Evolutionary conservation across 92 coral and sea anemone genomes (phyloP).

Genomic region (Epizoanthus ramosus): DNA sequence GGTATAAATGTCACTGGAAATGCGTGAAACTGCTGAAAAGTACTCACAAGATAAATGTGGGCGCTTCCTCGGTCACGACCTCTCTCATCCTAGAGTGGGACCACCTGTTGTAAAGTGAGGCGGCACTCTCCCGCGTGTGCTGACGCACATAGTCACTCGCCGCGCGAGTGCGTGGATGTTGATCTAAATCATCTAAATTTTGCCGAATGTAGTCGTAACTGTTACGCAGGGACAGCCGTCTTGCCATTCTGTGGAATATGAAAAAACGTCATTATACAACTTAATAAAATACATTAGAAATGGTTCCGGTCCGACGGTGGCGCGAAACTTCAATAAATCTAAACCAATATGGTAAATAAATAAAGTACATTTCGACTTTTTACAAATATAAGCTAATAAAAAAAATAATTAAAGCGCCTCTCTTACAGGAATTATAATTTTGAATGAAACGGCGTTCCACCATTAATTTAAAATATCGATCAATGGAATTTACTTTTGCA

Average conservation of each 20-base stretch:
- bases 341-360: too few relatives aligned
- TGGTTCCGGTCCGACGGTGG: too few relatives aligned
- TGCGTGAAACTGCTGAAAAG: too few relatives aligned
- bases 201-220: slow-evolving; percentile 26
- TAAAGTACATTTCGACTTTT: too few relatives aligned
- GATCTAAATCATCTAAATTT: slow-evolving; percentile 19
- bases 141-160: slow-evolving; percentile 27
- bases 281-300: neutral
- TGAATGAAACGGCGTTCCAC: too few relatives aligned
- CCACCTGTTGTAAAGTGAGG: slow-evolving; percentile 8
- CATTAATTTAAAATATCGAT: too few relatives aligned
- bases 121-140: slow-evolving; percentile 32
- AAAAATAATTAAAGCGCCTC: too few relatives aligned
- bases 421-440: too few relatives aligned
- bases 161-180: slow-evolving; percentile 35
- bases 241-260: neutral
- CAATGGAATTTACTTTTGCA: too few relatives aligned
- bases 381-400: too few relatives aligned
- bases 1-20: too few relatives aligned
- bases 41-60: slow-evolving; percentile 31
- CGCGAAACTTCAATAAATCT: too few relatives aligned
- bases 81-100: slow-evolving; percentile 19
- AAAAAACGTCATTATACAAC: neutral
- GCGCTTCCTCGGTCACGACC: slow-evolving; percentile 34
- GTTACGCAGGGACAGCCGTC: slow-evolving; percentile 12